Percentiles rank a stretch among this genome's conserved stretches.
These are phyloP conservation scores for Ricordea florida DNA, from an alignment of 92 coral and sea anemone species.

Conservation along the genomic window DNA sequence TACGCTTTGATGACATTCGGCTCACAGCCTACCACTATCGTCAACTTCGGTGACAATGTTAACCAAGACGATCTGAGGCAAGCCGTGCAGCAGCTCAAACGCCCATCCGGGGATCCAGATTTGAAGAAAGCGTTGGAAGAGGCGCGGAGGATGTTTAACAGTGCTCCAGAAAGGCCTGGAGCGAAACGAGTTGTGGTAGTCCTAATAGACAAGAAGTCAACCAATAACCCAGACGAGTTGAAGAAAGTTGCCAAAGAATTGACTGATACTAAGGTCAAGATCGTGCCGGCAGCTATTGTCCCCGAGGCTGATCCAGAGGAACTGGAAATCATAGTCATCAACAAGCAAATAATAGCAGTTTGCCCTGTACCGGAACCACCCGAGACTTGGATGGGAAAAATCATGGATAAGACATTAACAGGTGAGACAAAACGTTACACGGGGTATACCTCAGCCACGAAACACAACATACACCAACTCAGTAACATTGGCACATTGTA, in stretches of 20 bases:
- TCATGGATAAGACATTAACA: slow-evolving; percentile 38
- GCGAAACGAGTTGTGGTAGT: slow-evolving; percentile 68
- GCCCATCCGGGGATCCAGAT: slow-evolving; percentile 64
- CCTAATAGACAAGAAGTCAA: slow-evolving; percentile 73
- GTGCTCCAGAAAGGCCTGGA: slow-evolving; percentile 50
- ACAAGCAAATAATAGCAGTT: slow-evolving; percentile 34
- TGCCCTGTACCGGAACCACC: slow-evolving; percentile 53
- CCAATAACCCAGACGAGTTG: slow-evolving; percentile 64
- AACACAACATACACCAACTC: too few species aligned
- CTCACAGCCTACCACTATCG: slow-evolving; percentile 28
- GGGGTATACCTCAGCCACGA: too few species aligned
- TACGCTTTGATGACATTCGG: slow-evolving; percentile 79
- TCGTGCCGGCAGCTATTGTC: slow-evolving; percentile 84
- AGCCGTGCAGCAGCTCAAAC: slow-evolving; percentile 27
- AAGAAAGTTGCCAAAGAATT: slow-evolving; percentile 68
- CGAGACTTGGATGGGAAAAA: slow-evolving; percentile 39
- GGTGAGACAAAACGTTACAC: slow-evolving; percentile 21
- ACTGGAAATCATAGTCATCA: slow-evolving; percentile 38
- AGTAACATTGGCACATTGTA: too few species aligned
- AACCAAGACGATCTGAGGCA: slow-evolving; percentile 44
- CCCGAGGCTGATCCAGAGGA: slow-evolving; percentile 62
- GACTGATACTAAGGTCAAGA: slow-evolving; percentile 49
- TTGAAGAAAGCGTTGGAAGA: slow-evolving; percentile 57
- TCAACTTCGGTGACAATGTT: slow-evolving; percentile 42
- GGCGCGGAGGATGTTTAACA: slow-evolving; percentile 51